Evolutionary conservation across 2,888 invertebrate species (phyloP).

Genomic region (Neoascia interrupta): DNA sequence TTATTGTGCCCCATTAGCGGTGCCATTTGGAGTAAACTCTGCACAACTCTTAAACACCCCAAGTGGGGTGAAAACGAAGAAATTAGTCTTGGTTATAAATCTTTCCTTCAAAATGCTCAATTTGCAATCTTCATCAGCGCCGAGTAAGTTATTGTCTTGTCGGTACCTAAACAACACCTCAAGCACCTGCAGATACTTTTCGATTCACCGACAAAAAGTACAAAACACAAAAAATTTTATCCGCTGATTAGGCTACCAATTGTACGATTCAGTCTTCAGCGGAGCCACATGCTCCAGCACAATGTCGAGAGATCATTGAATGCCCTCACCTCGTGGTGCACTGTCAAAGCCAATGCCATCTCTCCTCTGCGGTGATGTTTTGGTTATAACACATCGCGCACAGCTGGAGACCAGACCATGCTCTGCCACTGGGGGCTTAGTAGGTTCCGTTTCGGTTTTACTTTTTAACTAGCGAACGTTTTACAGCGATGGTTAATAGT

Average conservation of each 20-base stretch:
- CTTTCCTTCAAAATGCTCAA: slow-evolving; percentile 32
- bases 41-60: neutral
- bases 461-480: slow-evolving; percentile 77
- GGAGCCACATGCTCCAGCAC: slow-evolving; percentile 29
- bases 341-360: slow-evolving; percentile 43
- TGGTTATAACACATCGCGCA: slow-evolving; percentile 37
- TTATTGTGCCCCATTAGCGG: slow-evolving; percentile 34
- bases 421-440: slow-evolving; percentile 36
- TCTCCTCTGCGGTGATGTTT: slow-evolving; percentile 36
- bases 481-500: slow-evolving; percentile 75
- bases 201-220: slow-evolving; percentile 3
- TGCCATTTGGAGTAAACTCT: slow-evolving; percentile 29
- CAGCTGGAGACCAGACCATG: slow-evolving; percentile 8
- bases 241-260: slow-evolving; percentile 42
- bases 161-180: slow-evolving; percentile 23
- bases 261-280: slow-evolving; percentile 17
- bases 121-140: slow-evolving; percentile 31
- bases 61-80: no score
- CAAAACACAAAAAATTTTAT: slow-evolving; percentile 27
- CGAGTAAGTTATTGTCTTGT: slow-evolving; percentile 38
- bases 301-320: slow-evolving; percentile 42
- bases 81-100: no score
- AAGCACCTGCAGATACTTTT: slow-evolving; percentile 50
- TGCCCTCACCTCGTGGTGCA: slow-evolving; percentile 24
- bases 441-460: slow-evolving; percentile 76